These are phyloP conservation scores for Andrena bucephala DNA, from an alignment of 2,888 invertebrate species.

Conservation along the genomic window DNA sequence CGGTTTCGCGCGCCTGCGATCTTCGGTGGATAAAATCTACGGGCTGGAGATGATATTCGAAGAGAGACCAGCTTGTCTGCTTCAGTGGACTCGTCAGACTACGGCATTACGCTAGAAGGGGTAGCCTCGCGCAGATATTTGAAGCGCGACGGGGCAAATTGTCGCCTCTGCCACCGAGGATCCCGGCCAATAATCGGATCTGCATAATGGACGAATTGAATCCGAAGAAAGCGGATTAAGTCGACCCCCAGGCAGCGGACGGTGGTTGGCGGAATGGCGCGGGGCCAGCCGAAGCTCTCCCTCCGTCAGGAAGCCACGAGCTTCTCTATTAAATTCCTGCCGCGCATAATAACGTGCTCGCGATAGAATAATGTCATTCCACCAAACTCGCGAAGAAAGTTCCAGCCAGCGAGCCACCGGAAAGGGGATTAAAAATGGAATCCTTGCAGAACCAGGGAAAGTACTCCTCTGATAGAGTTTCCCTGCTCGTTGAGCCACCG, in stretches of 20 bases:
- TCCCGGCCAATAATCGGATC: slow-evolving; percentile 50
- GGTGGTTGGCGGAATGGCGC: slow-evolving; percentile 28
- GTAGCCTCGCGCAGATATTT: not conserved
- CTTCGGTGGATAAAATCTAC: not conserved
- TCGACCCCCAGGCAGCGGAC: not conserved
- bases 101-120: slow-evolving; percentile 9
- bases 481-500: no score
- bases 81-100: not conserved
- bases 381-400: not conserved
- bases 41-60: not conserved
- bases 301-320: not conserved
- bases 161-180: slow-evolving; percentile 5
- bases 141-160: not conserved
- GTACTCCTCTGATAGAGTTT: no score
- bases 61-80: not conserved
- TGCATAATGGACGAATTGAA: slow-evolving; percentile 45
- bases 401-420: not conserved
- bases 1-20: not conserved
- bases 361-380: slow-evolving; percentile 12
- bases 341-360: slow-evolving; percentile 5
- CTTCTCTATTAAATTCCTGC: slow-evolving; percentile 21
- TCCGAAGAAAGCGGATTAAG: slow-evolving; percentile 48
- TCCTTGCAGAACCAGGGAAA: no score
- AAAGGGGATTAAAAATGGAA: no score
- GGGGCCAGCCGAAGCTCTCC: slow-evolving; percentile 10